Evolutionary conservation across 2,797 vertebrate genomes (phyloP).

Genomic region (Toxotes lorentzi): DNA sequence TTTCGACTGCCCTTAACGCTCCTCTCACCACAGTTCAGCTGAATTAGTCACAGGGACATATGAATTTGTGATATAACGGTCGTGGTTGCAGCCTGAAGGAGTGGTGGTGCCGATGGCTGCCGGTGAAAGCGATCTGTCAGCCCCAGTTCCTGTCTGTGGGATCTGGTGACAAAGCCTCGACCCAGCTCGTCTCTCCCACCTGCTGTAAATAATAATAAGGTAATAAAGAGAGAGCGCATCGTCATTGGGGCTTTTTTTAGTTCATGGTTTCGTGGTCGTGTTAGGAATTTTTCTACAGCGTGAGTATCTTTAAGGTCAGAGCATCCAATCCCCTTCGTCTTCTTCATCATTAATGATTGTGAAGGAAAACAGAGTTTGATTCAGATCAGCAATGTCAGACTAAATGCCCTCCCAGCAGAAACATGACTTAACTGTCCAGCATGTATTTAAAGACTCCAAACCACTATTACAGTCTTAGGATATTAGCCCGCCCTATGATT

Average conservation of each 20-base stretch:
- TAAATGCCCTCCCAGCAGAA: constrained; percentile 34
- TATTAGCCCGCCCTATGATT: constrained; percentile 64
- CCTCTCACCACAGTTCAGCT: constrained; percentile 8
- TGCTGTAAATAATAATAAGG: constrained; percentile 70
- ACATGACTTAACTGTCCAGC: constrained; percentile 38
- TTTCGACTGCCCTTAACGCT: constrained; percentile 6
- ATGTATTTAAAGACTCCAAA: constrained; percentile 60
- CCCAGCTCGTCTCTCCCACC: constrained; percentile 48
- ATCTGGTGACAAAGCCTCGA: constrained; percentile 68
- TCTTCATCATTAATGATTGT: constrained; percentile 11
- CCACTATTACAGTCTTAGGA: constrained; percentile 67
- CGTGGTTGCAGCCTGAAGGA: constrained; percentile 10
- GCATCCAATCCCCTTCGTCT: constrained; percentile 6
- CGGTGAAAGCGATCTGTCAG: constrained; percentile 71
- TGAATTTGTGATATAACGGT: constrained; percentile 37
- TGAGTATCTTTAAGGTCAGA: constrained; percentile 22
- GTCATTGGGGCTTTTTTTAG: constrained; percentile 33
- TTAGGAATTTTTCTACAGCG: constrained; percentile 21
- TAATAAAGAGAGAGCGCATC: constrained; percentile 8
- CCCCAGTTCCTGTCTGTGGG: constrained; percentile 67
- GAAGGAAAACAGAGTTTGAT: constrained; percentile 5
- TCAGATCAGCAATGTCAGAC: constrained; percentile 21
- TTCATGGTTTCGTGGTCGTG: neutral
- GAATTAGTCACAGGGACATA: constrained; percentile 22
- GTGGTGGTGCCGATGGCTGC: constrained; percentile 25